Evolutionary conservation across 2,797 vertebrate species (phyloP), one percentile per base, ranked within the genome.

Genomic region (Cephalopachus bancanus): DNA sequence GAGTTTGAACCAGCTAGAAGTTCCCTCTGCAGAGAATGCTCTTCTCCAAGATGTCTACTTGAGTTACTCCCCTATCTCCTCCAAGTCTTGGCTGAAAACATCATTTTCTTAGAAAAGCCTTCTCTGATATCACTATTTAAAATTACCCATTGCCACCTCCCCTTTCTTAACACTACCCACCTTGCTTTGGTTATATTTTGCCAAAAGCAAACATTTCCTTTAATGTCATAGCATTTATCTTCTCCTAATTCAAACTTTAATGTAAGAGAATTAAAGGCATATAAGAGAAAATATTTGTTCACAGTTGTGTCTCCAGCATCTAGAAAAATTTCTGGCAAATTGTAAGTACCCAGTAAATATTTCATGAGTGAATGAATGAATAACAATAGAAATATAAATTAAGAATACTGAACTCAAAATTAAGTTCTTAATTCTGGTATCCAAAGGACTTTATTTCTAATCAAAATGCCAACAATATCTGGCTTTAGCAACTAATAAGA

Each of bases 351-450:
- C 16, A 67, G 15, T 26, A 69, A 33, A 12, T 37, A 33, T 75
- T 81, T 83, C 17, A 22, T 28, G 53, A 53, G 71, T 87, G 53
- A 86, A 65, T 62, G 53, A 80, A 74, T 30, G 12, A 59, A 53
- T 44, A 80, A n/a, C 8, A 83, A 4, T 5, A 84, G 0, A 37
- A 30, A 67, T 74, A 60, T 84, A 59, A 88, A 57, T 72, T 3
- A 81, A 65, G 15, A 89, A 44, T 67, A 60, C 22, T 49, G 26
- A 85, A 78, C 24, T 84, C 20, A 83, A 89, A 75, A 60, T 65
- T 65, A 60, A 81, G 2, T 1, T 75, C 7, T 83, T 76, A 72
- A 53, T 86, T 86, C 17, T 74, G 10, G 10, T 24, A 78, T 30
- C 67, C 17, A 92, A 81, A 72, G 11, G 9, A 28, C 20, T 9